Percentiles rank a stretch among this genome's conserved stretches.
Evolutionary conservation across 92 coral and sea anemone genomes (phyloP).

Genomic region (Epizoanthus illoricatus): DNA sequence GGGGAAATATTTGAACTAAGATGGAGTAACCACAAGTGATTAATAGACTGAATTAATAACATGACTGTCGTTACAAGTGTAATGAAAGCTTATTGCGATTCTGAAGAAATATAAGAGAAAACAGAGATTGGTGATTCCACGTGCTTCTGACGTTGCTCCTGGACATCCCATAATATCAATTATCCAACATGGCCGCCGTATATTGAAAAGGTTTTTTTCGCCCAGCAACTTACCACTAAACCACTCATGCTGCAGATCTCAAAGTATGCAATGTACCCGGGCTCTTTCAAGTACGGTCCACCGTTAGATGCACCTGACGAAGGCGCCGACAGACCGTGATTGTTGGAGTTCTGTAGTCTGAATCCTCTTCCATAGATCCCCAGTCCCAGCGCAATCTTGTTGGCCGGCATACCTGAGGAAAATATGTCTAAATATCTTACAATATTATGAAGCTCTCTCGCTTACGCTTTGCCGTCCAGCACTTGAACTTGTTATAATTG

Average conservation of each 20-base stretch:
- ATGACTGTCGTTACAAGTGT: too few relatives aligned
- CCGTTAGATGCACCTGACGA: slow-evolving; percentile 46
- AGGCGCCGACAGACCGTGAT: slow-evolving; percentile 64
- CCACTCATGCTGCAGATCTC: slow-evolving; percentile 61
- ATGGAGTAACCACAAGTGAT: background rate
- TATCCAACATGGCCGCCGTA: too few relatives aligned
- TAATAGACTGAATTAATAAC: too few relatives aligned
- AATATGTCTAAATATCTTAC: slow-evolving; percentile 12
- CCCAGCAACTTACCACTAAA: background rate
- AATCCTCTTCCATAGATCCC: slow-evolving; percentile 71
- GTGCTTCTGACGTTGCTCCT: too few relatives aligned
- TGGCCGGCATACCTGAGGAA: slow-evolving; percentile 66
- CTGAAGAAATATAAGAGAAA: too few relatives aligned
- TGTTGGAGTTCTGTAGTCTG: slow-evolving; percentile 42
- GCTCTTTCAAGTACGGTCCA: slow-evolving; percentile 51
- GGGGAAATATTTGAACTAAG: background rate
- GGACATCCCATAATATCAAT: too few relatives aligned
- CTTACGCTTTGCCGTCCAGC: too few relatives aligned
- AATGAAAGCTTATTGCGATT: too few relatives aligned
- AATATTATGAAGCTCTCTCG: background rate
- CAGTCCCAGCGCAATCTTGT: slow-evolving; percentile 71
- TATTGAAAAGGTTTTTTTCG: too few relatives aligned
- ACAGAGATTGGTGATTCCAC: too few relatives aligned
- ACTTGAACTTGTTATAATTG: too few relatives aligned
- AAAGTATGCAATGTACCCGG: slow-evolving; percentile 63